Evolutionary conservation across 2,113 vertebrate species (phyloP).

Genomic region (Cyprinodon tularosa): DNA sequence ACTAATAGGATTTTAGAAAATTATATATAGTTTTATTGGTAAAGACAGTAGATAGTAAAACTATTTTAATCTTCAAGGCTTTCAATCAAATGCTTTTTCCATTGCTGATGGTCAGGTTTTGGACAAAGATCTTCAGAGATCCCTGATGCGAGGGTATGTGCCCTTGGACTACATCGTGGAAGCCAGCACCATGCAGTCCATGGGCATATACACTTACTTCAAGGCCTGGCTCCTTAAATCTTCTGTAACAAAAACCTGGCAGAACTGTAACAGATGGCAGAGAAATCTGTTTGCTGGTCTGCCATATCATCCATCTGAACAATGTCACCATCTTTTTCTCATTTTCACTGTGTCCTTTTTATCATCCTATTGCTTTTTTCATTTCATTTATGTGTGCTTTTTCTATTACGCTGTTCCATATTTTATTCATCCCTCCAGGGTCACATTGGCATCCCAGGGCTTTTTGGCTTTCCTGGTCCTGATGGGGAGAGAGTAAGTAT

Average conservation of each 20-base stretch:
- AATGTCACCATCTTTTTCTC: constrained; percentile 46
- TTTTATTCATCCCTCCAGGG: constrained; percentile 81
- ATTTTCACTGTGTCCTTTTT: constrained; percentile 39
- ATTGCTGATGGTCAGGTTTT: constrained; percentile 46
- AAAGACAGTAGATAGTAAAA: constrained; percentile 43
- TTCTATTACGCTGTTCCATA: constrained; percentile 57
- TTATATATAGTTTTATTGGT: neutral
- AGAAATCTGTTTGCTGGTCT: constrained; percentile 6
- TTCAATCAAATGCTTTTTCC: constrained; percentile 13
- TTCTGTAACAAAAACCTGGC: constrained; percentile 8
- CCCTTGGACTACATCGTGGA: constrained; percentile 99
- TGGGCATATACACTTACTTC: constrained; percentile 99
- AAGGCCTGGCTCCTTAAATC: constrained; percentile 93
- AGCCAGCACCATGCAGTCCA: constrained; percentile 99
- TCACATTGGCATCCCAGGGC: constrained; percentile 91
- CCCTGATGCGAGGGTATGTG: constrained; percentile 99
- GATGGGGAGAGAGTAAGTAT: constrained; percentile 97
- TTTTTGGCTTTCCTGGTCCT: constrained; percentile 89
- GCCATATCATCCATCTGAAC: neutral
- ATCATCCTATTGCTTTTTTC: constrained; percentile 6
- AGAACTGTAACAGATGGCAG: constrained; percentile 6
- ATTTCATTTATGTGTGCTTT: constrained; percentile 1
- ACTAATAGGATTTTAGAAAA: constrained; percentile 8
- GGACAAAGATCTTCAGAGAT: constrained; percentile 76
- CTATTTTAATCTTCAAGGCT: constrained; percentile 4